Evolutionary conservation across 2,113 vertebrate genomes (phyloP).

Genomic region (Mesitornis unicolor): DNA sequence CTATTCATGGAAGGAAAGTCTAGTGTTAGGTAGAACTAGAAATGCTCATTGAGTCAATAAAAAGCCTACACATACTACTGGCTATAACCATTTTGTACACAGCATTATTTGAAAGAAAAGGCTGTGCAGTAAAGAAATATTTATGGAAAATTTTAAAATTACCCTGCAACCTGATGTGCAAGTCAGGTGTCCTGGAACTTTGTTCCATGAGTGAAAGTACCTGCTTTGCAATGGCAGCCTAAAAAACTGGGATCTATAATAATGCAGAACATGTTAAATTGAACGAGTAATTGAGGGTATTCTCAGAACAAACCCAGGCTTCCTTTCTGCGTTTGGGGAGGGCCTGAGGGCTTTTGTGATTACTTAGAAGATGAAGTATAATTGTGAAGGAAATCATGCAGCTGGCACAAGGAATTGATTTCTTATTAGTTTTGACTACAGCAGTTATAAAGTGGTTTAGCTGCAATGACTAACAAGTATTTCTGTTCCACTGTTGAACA

Average conservation of each 20-base stretch:
- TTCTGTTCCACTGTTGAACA: background rate
- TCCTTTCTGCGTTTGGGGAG: background rate
- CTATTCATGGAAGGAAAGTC: background rate
- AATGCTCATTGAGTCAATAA: background rate
- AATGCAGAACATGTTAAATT: background rate
- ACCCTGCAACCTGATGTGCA: background rate
- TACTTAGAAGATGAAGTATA: background rate
- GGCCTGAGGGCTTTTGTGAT: background rate
- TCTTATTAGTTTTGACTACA: background rate
- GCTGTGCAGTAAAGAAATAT: background rate
- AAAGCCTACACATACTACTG: background rate
- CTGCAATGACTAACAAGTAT: background rate
- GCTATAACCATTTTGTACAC: background rate
- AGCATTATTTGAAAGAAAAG: background rate
- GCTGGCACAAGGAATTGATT: background rate
- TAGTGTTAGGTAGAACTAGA: background rate
- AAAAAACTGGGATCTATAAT: background rate
- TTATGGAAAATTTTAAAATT: background rate
- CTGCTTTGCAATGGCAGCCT: background rate
- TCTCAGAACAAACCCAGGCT: background rate
- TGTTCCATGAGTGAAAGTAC: background rate
- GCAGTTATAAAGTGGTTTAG: background rate
- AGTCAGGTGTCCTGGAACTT: background rate
- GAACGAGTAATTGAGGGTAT: background rate
- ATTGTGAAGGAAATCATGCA: conserved; percentile 1